A percentile compares a stretch with the other conserved stretches of the same genome.
Conservation (phyloP, 2,113 vertebrate genomes). For the Cynoglossus semilaevis region DNA sequence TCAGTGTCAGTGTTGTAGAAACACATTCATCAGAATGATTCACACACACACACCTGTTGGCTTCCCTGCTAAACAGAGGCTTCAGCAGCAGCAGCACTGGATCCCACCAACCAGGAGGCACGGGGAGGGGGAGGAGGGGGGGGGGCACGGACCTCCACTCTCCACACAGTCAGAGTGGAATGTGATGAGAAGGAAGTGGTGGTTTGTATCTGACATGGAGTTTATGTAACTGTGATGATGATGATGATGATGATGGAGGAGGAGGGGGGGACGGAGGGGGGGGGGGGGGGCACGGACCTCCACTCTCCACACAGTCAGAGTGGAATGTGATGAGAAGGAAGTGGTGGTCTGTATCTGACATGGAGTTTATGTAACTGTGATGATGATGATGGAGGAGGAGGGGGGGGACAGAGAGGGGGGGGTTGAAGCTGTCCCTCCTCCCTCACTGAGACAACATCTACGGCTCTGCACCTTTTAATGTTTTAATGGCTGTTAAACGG, state of each 20-base stretch:
- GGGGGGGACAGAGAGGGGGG: slow-evolving; percentile 15
- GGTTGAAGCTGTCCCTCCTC: slow-evolving; percentile 40
- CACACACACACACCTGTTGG: no score
- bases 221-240: slow-evolving; percentile 47
- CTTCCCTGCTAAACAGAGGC: slow-evolving; percentile 59
- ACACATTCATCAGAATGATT: no score
- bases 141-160: slow-evolving; percentile 29
- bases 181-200: slow-evolving; percentile 57
- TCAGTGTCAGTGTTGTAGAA: no score
- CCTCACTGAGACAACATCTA: slow-evolving; percentile 17
- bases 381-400: slow-evolving; percentile 27
- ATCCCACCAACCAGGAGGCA: slow-evolving; percentile 46
- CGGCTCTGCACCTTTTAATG: slow-evolving; percentile 44
- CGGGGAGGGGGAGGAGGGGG: neutral
- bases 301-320: slow-evolving; percentile 49
- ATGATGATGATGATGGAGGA: slow-evolving; percentile 19
- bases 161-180: slow-evolving; percentile 57
- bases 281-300: slow-evolving; percentile 20
- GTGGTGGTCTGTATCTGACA: slow-evolving; percentile 49
- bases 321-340: slow-evolving; percentile 57
- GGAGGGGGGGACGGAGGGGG: no score
- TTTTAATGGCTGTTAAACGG: slow-evolving; percentile 59
- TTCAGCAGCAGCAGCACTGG: slow-evolving; percentile 44
- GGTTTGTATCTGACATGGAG: slow-evolving; percentile 42
- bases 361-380: slow-evolving; percentile 51